These are phyloP conservation scores for Scaptomyza polygonia DNA, from an alignment of 2,888 invertebrate genomes.

Conservation along the genomic window DNA sequence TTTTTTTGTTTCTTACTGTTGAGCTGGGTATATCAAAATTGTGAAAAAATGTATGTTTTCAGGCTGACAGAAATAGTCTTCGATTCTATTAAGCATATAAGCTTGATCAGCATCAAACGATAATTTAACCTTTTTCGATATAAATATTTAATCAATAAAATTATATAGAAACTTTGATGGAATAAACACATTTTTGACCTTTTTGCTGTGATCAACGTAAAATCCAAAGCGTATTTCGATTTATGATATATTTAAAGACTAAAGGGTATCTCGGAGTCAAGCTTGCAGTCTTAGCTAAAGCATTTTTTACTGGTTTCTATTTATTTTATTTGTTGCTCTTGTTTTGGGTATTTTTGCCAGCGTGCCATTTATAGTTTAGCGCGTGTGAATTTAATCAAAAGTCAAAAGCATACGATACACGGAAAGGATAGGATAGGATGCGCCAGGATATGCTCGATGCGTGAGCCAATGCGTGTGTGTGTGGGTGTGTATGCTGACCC, in stretches of 20 bases:
- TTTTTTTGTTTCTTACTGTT: conserved; percentile 1
- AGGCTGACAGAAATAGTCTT: no score
- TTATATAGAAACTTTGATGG: no score
- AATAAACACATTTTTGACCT: no score
- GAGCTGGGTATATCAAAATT: background rate
- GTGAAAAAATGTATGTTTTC: no score
- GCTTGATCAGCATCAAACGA: background rate
- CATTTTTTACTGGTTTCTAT: background rate
- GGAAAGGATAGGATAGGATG: conserved; percentile 16
- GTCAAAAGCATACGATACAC: conserved; percentile 58
- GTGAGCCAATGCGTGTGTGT: conserved; percentile 35
- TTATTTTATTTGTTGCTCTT: conserved; percentile 8
- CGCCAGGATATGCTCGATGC: conserved; percentile 45
- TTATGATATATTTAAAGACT: background rate
- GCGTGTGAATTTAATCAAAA: conserved; percentile 77
- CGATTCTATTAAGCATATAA: no score
- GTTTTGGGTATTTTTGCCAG: conserved; percentile 18
- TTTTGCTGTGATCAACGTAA: no score
- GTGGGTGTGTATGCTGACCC: conserved; percentile 54
- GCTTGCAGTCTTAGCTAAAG: background rate
- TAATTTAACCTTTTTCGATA: no score
- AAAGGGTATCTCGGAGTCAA: background rate
- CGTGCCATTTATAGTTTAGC: conserved; percentile 54
- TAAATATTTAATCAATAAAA: no score
- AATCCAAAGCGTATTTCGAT: background rate